phyloP scores from a whole-genome alignment of 2,888 invertebrate species.

The Phalangium opilio region DNA sequence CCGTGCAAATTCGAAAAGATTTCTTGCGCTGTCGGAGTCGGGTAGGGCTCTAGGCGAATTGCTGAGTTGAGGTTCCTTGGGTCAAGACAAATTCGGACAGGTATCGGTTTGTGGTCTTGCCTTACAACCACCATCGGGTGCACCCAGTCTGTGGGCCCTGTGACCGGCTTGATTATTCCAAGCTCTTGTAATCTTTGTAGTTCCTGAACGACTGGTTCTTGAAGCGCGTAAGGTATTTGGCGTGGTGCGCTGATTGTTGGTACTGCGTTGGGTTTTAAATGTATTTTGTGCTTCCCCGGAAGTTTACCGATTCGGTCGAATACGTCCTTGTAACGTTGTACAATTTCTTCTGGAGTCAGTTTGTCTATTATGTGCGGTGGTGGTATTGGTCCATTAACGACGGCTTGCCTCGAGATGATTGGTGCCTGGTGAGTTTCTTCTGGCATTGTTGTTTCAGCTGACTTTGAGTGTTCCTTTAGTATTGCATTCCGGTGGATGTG shows the following conservation, averaged over 20 bases:
- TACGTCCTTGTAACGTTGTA: constrained; percentile 6
- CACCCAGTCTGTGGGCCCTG: constrained; percentile 3
- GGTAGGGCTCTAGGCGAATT: constrained; percentile 3
- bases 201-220: constrained; percentile 7
- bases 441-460: too few species aligned
- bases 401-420: too few species aligned
- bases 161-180: constrained; percentile 3
- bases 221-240: constrained; percentile 1
- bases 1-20: constrained; percentile 4
- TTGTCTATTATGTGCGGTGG: too few species aligned
- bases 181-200: constrained; percentile 3
- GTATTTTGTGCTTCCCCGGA: constrained; percentile 3
- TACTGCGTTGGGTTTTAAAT: not conserved
- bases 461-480: too few species aligned
- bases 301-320: constrained; percentile 5
- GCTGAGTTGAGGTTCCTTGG: constrained; percentile 7
- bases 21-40: constrained; percentile 4
- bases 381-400: too few species aligned
- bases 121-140: constrained; percentile 6
- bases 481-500: too few species aligned
- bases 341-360: not conserved
- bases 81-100: constrained; percentile 8
- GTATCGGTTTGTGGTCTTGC: not conserved
- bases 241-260: constrained; percentile 2
- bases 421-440: too few species aligned